Evolutionary conservation across 2,113 vertebrate genomes (phyloP).

Genomic region (Pollachius pollachius): DNA sequence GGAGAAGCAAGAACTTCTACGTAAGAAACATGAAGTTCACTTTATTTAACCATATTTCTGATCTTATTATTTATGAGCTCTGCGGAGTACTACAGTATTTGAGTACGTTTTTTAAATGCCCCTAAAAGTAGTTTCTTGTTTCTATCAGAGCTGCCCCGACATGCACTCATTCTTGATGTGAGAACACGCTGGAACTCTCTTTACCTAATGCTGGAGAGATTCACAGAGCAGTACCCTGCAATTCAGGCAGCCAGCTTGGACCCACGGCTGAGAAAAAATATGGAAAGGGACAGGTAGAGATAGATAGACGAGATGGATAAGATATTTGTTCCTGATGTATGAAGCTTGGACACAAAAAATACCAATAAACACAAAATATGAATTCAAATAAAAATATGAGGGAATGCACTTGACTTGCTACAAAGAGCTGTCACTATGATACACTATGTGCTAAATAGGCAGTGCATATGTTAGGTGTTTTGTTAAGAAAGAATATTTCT

Average conservation of each 20-base stretch:
- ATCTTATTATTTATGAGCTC: background rate
- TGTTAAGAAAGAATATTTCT: background rate
- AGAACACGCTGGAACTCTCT: slow-evolving; percentile 23
- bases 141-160: too few species aligned
- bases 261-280: slow-evolving; percentile 13
- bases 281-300: slow-evolving; percentile 20
- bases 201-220: slow-evolving; percentile 17
- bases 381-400: too few species aligned
- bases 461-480: background rate
- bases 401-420: background rate
- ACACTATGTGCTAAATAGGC: background rate
- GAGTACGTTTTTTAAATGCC: too few species aligned
- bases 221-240: slow-evolving; percentile 18
- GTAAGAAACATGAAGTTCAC: background rate
- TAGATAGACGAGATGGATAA: too few species aligned
- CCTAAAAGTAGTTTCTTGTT: too few species aligned
- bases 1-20: too few species aligned
- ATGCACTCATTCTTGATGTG: slow-evolving; percentile 23
- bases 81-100: background rate
- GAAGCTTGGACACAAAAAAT: background rate
- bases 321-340: background rate
- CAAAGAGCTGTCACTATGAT: background rate
- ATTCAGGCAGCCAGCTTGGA: slow-evolving; percentile 19
- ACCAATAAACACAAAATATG: too few species aligned
- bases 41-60: background rate